Evolutionary conservation across 2,888 invertebrate species (phyloP).

Genomic region (Catocala nupta): DNA sequence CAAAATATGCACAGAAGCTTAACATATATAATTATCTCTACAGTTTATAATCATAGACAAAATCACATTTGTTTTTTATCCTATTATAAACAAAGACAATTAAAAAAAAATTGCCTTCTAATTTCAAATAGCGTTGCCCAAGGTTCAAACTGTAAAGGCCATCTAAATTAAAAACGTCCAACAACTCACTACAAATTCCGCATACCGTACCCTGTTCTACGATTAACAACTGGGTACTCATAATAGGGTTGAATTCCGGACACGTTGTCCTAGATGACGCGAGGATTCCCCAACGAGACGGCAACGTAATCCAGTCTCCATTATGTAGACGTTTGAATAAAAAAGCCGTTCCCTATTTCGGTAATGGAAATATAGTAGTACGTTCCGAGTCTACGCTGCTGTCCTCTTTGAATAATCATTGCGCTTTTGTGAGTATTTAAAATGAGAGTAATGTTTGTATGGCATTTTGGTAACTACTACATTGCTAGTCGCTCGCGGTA

Average conservation of each 20-base stretch:
- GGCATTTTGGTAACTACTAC: too few relatives aligned
- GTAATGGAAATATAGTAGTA: slow-evolving; percentile 40
- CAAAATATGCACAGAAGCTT: too few relatives aligned
- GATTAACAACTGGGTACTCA: slow-evolving; percentile 53
- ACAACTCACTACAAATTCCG: slow-evolving; percentile 34
- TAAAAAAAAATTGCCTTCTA: too few relatives aligned
- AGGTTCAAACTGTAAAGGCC: background rate
- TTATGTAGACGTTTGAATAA: slow-evolving; percentile 56
- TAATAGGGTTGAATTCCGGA: slow-evolving; percentile 67
- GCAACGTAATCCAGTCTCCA: slow-evolving; percentile 39
- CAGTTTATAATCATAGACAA: too few relatives aligned
- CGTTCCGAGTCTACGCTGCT: slow-evolving; percentile 6
- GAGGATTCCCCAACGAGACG: slow-evolving; percentile 51
- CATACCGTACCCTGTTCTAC: slow-evolving; percentile 30
- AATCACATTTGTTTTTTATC: too few relatives aligned
- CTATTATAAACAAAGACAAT: too few relatives aligned
- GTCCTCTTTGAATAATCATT: slow-evolving; percentile 8
- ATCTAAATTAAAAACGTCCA: slow-evolving; percentile 22
- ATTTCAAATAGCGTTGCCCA: too few relatives aligned
- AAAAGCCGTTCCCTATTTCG: slow-evolving; percentile 44
- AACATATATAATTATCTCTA: too few relatives aligned
- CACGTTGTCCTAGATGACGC: slow-evolving; percentile 66
- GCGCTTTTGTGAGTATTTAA: slow-evolving; percentile 3
- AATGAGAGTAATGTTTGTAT: background rate
- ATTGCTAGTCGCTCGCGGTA: too few relatives aligned